phyloP scores from a whole-genome alignment of 1,140 invertebrate species.

The Cyphomyrmex costatus region DNA sequence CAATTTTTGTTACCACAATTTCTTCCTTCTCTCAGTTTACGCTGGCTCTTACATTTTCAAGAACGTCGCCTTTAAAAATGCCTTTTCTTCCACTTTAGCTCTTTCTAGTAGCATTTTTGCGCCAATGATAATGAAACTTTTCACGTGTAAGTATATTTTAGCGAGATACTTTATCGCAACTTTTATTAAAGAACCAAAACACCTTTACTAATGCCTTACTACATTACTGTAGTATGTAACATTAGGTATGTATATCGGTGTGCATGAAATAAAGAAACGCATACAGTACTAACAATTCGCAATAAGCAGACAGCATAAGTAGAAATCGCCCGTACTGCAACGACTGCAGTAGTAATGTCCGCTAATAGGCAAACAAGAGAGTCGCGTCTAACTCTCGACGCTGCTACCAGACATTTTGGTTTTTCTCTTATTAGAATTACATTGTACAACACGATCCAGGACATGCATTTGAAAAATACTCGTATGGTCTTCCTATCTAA shows the following conservation, averaged over 20 bases:
- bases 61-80: conserved; percentile 30
- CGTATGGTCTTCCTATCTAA: background rate
- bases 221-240: background rate
- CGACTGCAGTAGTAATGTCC: conserved; percentile 29
- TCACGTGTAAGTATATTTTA: background rate
- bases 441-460: background rate
- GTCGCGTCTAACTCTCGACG: background rate
- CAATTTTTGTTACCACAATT: background rate
- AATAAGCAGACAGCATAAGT: conserved; percentile 1
- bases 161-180: conserved; percentile 11
- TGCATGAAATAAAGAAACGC: background rate
- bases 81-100: conserved; percentile 16
- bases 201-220: conserved; percentile 6
- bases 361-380: background rate
- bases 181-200: conserved; percentile 42
- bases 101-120: background rate
- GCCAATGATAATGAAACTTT: conserved; percentile 28
- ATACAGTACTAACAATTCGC: background rate
- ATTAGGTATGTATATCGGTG: too few relatives aligned
- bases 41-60: background rate
- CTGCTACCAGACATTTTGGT: background rate
- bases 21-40: conserved; percentile 18
- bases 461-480: conserved; percentile 10
- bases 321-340: background rate
- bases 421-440: background rate